These are phyloP conservation scores for Platyura marginata DNA, from an alignment of 1,140 invertebrate species.

Conservation along the genomic window DNA sequence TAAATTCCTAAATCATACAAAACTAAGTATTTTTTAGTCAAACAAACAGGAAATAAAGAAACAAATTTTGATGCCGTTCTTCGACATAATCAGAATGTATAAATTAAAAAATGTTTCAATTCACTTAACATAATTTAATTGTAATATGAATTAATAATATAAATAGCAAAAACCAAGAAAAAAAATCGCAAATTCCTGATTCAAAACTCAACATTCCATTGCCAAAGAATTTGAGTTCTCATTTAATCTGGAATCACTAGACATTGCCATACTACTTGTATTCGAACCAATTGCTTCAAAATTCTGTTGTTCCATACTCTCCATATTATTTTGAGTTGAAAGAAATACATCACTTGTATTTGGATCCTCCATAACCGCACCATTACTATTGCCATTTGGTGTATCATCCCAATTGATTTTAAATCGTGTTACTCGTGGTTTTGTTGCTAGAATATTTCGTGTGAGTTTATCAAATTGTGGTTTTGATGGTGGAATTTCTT, in stretches of 20 bases:
- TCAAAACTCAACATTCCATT: slow-evolving; percentile 25
- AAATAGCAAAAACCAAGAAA: too few relatives aligned
- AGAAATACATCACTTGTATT: neutral
- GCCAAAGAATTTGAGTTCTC: slow-evolving; percentile 24
- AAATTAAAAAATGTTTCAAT: too few relatives aligned
- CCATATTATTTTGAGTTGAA: neutral
- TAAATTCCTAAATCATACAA: too few relatives aligned
- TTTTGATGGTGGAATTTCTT: slow-evolving; percentile 82
- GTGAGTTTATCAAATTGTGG: slow-evolving; percentile 89
- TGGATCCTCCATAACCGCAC: neutral
- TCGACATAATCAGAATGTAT: too few relatives aligned
- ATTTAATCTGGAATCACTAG: slow-evolving; percentile 19
- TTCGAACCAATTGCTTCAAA: slow-evolving; percentile 4
- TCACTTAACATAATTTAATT: too few relatives aligned
- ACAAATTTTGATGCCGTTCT: too few relatives aligned
- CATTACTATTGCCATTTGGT: slow-evolving; percentile 8
- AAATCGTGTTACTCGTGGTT: slow-evolving; percentile 87
- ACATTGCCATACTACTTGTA: slow-evolving; percentile 19
- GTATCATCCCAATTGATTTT: slow-evolving; percentile 95
- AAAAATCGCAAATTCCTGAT: too few relatives aligned
- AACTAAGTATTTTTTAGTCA: too few relatives aligned
- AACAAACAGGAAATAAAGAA: too few relatives aligned
- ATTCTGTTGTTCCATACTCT: neutral
- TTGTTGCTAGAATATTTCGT: slow-evolving; percentile 83
- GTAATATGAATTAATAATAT: too few relatives aligned